Evolutionary conservation across 2,888 invertebrate species (phyloP).

Genomic region (Biston stratarius): DNA sequence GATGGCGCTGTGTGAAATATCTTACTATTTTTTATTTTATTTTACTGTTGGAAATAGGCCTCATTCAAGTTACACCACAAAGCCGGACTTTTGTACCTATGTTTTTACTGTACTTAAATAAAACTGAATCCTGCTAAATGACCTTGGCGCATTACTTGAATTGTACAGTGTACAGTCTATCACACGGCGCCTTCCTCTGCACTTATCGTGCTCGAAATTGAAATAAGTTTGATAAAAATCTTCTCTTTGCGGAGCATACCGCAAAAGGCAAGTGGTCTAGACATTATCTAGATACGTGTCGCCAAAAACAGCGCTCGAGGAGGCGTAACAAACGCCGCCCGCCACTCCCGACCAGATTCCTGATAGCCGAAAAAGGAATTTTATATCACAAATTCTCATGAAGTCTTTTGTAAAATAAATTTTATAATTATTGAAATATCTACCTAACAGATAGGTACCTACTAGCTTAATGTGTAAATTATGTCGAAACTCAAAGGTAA

Average conservation of each 20-base stretch:
- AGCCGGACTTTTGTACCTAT: neutral
- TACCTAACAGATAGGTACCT: slow-evolving; percentile 17
- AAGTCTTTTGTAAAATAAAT: slow-evolving; percentile 19
- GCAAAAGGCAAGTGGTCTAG: slow-evolving; percentile 70
- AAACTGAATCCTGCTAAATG: neutral
- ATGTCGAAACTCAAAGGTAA: slow-evolving; percentile 46
- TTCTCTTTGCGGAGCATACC: slow-evolving; percentile 64
- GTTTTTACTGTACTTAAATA: neutral
- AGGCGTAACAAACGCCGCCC: slow-evolving; percentile 68
- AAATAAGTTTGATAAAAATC: slow-evolving; percentile 73
- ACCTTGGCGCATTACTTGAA: slow-evolving; percentile 19
- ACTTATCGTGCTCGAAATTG: slow-evolving; percentile 70
- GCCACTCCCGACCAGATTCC: slow-evolving; percentile 49
- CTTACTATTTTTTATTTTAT: no score
- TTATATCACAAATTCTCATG: slow-evolving; percentile 35
- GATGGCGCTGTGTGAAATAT: no score
- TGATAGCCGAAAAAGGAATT: slow-evolving; percentile 65
- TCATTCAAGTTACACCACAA: neutral
- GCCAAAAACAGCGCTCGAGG: slow-evolving; percentile 68
- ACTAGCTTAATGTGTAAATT: slow-evolving; percentile 42
- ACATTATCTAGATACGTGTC: slow-evolving; percentile 75
- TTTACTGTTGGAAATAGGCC: neutral
- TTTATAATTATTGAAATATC: slow-evolving; percentile 28
- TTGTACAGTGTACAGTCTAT: slow-evolving; percentile 39
- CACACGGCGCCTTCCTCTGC: slow-evolving; percentile 58